Base-by-base conservation (phyloP, 2,888 invertebrate species). In the Carcina quercana region DNA sequence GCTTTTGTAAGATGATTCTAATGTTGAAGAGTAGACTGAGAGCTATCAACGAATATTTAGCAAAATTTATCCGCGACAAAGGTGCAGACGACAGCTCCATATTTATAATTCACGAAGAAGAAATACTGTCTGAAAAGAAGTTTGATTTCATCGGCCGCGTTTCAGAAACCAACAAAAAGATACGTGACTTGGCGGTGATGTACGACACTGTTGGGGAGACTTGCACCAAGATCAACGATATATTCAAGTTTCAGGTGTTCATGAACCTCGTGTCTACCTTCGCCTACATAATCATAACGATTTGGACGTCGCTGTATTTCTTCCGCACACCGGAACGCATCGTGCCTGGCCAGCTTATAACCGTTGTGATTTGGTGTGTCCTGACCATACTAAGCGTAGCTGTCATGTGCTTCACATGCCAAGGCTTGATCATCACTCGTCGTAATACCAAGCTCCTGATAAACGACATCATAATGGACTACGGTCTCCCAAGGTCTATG, bases 401-500 rank as follows among this genome's bases (percentile, higher is more conserved):
- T 4, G 27, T 53, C 3, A 59, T 74, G 53, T 65, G 65, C 3
- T 51, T 55, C 13, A 47, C 53, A 15, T 72, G 75, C 33, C 70
- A 74, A 41, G 43, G 32, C 13, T 34, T 76, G n/a, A 48, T 56
- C 26, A 17, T 46, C 7, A 51, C 56, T 5, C 58, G 71, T 8
- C 61, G 58, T 11, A 38, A 46, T 3, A 69, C 68, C 1, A 71
- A 60, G 37, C 43, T 60, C 13, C 44, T 71, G 15, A 54, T 75
- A 1, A 71, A 72, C 36, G 65, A 74, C 36, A 34, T 76, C 2
- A 61, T 75, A 15, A 74, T 72, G 64, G 61, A 70, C 39, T 75
- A 75, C 31, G 55, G 60, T 13, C 48, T 73, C 2, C 69, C 72
- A 2, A 59, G 53, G 33, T 43, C 42, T 1, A 64, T 68, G 55